Conservation (phyloP, 2,797 vertebrate genomes). For the Sebastes matsubarae region DNA sequence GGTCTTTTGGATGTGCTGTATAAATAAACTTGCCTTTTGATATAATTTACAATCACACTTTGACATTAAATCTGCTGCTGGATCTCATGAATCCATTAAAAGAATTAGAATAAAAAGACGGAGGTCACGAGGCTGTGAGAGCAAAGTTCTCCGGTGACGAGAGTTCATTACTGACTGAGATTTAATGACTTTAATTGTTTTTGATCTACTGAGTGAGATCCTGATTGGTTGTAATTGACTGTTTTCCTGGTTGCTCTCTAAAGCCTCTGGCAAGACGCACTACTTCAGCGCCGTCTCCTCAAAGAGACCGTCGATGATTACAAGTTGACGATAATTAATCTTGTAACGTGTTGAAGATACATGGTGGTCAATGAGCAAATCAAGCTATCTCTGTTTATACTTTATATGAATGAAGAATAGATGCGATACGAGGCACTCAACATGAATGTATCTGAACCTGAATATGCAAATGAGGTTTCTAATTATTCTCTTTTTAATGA, state of each 20-base stretch:
- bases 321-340: background rate
- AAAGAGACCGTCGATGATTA: background rate
- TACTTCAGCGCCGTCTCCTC: background rate
- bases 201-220: constrained; percentile 45
- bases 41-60: constrained; percentile 27
- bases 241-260: constrained; percentile 22
- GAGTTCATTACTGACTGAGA: constrained; percentile 39
- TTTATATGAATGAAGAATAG: background rate
- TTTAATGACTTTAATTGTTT: constrained; percentile 53
- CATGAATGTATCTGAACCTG: background rate
- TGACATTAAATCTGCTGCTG: constrained; percentile 3
- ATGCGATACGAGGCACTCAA: background rate
- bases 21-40: background rate
- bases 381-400: background rate
- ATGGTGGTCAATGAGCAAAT: background rate
- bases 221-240: constrained; percentile 46
- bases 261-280: constrained; percentile 21
- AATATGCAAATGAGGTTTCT: constrained; percentile 4
- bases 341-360: background rate
- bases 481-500: constrained; percentile 35
- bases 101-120: constrained; percentile 35
- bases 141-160: constrained; percentile 16
- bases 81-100: constrained; percentile 33
- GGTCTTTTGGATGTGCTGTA: background rate
- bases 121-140: constrained; percentile 18